phyloP scores from a whole-genome alignment of 1,140 invertebrate species.

The Drosophila santomea region DNA sequence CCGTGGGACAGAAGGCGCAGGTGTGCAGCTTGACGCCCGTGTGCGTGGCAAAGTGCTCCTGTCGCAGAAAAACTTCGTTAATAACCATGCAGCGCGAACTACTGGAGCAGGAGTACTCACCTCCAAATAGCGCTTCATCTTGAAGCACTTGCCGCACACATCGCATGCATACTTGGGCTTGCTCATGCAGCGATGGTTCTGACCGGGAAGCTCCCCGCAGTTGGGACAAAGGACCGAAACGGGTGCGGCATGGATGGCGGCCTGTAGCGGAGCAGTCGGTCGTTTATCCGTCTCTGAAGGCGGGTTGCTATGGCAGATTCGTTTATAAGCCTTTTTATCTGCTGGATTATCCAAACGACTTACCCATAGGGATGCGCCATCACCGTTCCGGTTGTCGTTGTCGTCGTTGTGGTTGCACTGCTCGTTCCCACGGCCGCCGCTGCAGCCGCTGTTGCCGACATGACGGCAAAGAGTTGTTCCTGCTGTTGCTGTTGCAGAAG shows the following conservation, averaged over 20 bases:
- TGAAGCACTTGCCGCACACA: slow-evolving; percentile 74
- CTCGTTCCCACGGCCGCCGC: slow-evolving; percentile 15
- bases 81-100: not conserved
- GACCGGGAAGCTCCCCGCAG: slow-evolving; percentile 55
- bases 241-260: slow-evolving; percentile 1
- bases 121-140: slow-evolving; percentile 74
- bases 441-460: slow-evolving; percentile 32
- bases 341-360: not conserved
- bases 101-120: slow-evolving; percentile 9
- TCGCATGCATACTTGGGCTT: slow-evolving; percentile 70
- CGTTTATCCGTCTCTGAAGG: slow-evolving; percentile 45
- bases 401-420: slow-evolving; percentile 10
- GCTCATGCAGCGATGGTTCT: slow-evolving; percentile 61
- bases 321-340: not conserved
- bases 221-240: slow-evolving; percentile 44
- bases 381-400: slow-evolving; percentile 3
- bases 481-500: slow-evolving; percentile 53
- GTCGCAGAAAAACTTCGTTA: not conserved
- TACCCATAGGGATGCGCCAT: slow-evolving; percentile 34
- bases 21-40: slow-evolving; percentile 81
- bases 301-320: slow-evolving; percentile 3
- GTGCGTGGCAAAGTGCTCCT: slow-evolving; percentile 84
- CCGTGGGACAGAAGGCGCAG: slow-evolving; percentile 81
- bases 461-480: slow-evolving; percentile 48
- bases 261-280: slow-evolving; percentile 5